Percentiles rank a stretch among this genome's conserved stretches.
These are phyloP conservation scores for Cetoscarus ocellatus DNA, from an alignment of 2,797 vertebrate genomes.

Conservation along the genomic window DNA sequence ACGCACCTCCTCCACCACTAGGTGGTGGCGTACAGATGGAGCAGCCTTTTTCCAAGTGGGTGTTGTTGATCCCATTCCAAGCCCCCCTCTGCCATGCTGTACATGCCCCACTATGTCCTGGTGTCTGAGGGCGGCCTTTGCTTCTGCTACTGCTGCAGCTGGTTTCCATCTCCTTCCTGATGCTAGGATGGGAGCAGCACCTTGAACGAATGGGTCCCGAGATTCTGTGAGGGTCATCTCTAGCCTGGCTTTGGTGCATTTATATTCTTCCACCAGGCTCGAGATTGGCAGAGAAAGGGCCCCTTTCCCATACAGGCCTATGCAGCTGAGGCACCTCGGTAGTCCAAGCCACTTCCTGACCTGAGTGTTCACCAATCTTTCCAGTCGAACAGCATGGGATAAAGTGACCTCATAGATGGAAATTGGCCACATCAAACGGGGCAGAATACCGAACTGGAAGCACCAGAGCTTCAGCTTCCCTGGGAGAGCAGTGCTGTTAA, in stretches of 20 bases:
- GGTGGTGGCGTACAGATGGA: not conserved
- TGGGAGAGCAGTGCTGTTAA: not conserved
- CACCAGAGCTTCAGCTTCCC: not conserved
- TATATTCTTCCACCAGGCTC: not conserved
- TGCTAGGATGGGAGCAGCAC: not conserved
- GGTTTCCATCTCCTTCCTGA: not conserved
- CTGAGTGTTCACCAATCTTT: not conserved
- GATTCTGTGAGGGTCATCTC: not conserved
- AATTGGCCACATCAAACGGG: not conserved
- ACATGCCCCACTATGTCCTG: not conserved
- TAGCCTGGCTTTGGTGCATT: not conserved
- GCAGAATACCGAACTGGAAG: not conserved
- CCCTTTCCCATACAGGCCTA: not conserved
- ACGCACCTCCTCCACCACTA: too few relatives aligned
- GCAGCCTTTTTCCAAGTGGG: too few relatives aligned
- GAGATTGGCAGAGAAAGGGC: not conserved
- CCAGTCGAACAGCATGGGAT: not conserved
- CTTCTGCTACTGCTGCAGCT: not conserved
- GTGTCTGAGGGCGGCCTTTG: not conserved
- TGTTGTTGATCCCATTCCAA: not conserved
- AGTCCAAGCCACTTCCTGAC: not conserved
- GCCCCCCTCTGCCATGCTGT: not conserved
- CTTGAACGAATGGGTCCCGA: not conserved
- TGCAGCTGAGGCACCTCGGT: not conserved
- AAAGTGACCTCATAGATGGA: not conserved